Evolutionary conservation across 2,797 vertebrate genomes (phyloP), one percentile per base, ranked within the genome.

Genomic region (Salarias fasciatus): DNA sequence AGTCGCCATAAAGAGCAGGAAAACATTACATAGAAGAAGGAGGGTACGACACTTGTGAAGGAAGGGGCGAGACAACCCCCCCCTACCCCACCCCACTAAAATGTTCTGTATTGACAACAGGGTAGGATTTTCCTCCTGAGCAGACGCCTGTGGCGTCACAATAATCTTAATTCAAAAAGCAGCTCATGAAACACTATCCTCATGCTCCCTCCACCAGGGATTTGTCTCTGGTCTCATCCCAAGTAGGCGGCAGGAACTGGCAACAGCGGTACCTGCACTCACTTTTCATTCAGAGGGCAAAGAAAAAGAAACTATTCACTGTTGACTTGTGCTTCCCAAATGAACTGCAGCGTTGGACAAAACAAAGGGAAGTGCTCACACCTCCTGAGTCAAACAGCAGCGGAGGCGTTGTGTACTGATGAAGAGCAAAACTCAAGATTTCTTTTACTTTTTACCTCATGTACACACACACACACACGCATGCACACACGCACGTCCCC

Each of bases 121-220:
- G 77, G 62, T 31, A 14, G 46, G 41, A 51, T 63, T 73, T 79
- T 65, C 28, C 49, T 68, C 18, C 28, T 12, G n/a, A 77, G 59
- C 77, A 55, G 49, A 60, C 12, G 54, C 63, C 47, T 24, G 11
- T 70, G 51, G 75, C 68, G 53, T 75, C 68, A 68, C 37, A 62
- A 66, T 79, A 61, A 79, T 76, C 65, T 69, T 41, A 69, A 80
- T 82, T 79, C 69, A 43, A 54, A 59, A 50, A 75, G 68, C 38
- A 65, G 38, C 38, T 13, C 55, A 49, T 41, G 31, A 77, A 83
- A 77, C 74, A 82, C 77, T 66, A 61, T 76, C 50, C 46, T 55
- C 44, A 15, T 48, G 53, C 55, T 69, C 12, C 29, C n/a, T 57
- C 56, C 43, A 72, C 38, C 42, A 8, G 63, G 59, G 63, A 77